Percentiles rank a stretch among this genome's conserved stretches.
phyloP scores from a whole-genome alignment of 2,888 invertebrate genomes.

The Apotomis betuletana region DNA sequence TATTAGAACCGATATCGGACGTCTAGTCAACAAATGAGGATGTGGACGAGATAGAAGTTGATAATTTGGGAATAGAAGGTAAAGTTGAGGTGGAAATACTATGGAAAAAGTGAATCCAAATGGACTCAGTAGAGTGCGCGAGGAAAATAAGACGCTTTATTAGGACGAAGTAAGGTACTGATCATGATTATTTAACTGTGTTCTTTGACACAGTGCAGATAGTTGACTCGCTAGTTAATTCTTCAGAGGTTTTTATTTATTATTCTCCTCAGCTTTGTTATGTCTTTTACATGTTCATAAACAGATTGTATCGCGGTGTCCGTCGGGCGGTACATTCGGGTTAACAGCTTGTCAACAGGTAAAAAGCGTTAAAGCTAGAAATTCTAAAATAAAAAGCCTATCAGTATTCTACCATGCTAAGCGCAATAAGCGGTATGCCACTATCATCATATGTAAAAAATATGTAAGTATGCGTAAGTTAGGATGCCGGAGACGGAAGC shows the following conservation, averaged over 20 bases:
- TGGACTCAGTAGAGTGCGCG: too few species aligned
- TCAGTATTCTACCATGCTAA: background rate
- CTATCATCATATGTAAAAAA: too few species aligned
- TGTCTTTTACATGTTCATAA: constrained; percentile 18
- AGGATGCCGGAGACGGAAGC: too few species aligned
- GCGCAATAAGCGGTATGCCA: too few species aligned
- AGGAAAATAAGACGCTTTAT: too few species aligned
- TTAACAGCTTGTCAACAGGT: constrained; percentile 1
- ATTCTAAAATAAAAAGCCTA: background rate
- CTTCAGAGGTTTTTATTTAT: constrained; percentile 20
- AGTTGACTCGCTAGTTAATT: constrained; percentile 13
- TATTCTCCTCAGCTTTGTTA: constrained; percentile 31
- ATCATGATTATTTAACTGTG: background rate
- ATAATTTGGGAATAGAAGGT: too few species aligned
- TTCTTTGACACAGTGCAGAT: constrained; percentile 1
- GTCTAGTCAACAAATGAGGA: too few species aligned
- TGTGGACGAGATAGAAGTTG: too few species aligned
- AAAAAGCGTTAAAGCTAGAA: background rate
- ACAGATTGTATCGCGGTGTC: constrained; percentile 21
- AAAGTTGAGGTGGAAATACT: too few species aligned
- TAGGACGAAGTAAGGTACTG: background rate
- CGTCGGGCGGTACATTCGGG: constrained; percentile 6
- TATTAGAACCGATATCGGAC: too few species aligned
- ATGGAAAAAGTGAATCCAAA: too few species aligned
- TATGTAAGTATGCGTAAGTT: too few species aligned